Conservation (phyloP, 2,888 invertebrate genomes). For the Dendrolimus houi region DNA sequence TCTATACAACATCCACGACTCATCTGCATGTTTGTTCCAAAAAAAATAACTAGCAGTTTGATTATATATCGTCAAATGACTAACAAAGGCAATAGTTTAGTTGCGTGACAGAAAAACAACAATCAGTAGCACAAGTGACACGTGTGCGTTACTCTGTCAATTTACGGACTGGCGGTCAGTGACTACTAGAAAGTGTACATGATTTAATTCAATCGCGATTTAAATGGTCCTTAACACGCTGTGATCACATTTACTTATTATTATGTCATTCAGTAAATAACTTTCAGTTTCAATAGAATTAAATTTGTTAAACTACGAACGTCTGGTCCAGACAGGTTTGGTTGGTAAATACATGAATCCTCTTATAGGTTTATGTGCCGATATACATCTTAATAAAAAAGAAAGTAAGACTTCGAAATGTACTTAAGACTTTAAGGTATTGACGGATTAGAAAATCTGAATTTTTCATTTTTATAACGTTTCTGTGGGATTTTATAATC, state of each 20-base stretch:
- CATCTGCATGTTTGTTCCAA: no score
- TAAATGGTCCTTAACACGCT: conserved; percentile 14
- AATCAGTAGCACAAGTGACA: neutral
- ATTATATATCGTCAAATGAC: neutral
- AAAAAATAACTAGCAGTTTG: no score
- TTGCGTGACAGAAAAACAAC: neutral
- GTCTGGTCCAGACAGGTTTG: no score
- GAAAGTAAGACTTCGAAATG: no score
- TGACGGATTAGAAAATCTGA: no score
- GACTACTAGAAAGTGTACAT: conserved; percentile 2
- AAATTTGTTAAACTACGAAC: neutral
- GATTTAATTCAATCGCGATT: conserved; percentile 4
- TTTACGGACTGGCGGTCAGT: conserved; percentile 2
- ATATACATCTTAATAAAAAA: no score
- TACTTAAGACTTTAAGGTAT: no score
- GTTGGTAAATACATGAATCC: no score
- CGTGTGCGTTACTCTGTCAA: neutral
- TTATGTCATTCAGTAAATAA: conserved; percentile 22
- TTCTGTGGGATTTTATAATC: no score
- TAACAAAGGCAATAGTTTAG: neutral
- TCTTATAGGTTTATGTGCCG: no score
- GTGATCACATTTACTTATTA: conserved; percentile 26
- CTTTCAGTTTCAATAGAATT: conserved; percentile 13
- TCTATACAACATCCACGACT: no score
- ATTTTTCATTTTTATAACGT: no score